Base-by-base conservation (phyloP, 2,888 invertebrate genomes). In the Ariolimax columbianus region DNA sequence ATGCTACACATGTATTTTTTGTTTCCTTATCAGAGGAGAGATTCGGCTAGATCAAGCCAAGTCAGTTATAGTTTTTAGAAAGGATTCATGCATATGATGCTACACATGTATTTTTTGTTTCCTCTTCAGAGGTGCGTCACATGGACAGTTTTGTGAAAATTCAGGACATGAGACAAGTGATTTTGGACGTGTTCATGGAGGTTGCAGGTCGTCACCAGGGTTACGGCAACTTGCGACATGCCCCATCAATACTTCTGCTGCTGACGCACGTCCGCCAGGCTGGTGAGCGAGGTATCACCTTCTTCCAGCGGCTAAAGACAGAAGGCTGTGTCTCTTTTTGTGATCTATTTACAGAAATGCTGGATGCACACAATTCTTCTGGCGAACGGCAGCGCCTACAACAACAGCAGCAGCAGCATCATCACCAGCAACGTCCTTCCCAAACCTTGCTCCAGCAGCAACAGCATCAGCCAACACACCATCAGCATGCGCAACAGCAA, bases 181-280 rank as follows among this genome's bases (percentile, higher is more conserved):
- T 92, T 30, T 84, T 92, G 63, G 91, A 91, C 85, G 90, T 91
- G 30, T 82, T 92, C 38, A 90, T 91, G 75, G 92, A 91, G 80
- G 90, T 90, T 78, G 90, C 91, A 47, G 91, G 91, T 84, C 91
- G 90, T 84, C 92, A 92, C 83, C 91, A 91, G 14, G 91, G 91
- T 86, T 90, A 91, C 7, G 91, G 92, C 86, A 90, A 90, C 85
- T 77, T 89, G 66, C 86, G 91, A 40, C 91, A 91, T 73, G 90
- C 92, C 36, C 91, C 92, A 23, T 90, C 91, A 70, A 86, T 92
- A 30, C 86, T 92, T 40, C 87, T 92, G 36, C 86, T 92, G 47
- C 89, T 92, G 59, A 91, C 92, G n/a, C 92, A 92, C 86, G 89
- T 92, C 47, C 88, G 91, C 30, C 92, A 91, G 86, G 92, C 92